Evolutionary conservation across 30 jellyfish, hydroid and myxozoan species (phyloP), one percentile per base, ranked within the genome.

Genomic region (Aurelia sp.): DNA sequence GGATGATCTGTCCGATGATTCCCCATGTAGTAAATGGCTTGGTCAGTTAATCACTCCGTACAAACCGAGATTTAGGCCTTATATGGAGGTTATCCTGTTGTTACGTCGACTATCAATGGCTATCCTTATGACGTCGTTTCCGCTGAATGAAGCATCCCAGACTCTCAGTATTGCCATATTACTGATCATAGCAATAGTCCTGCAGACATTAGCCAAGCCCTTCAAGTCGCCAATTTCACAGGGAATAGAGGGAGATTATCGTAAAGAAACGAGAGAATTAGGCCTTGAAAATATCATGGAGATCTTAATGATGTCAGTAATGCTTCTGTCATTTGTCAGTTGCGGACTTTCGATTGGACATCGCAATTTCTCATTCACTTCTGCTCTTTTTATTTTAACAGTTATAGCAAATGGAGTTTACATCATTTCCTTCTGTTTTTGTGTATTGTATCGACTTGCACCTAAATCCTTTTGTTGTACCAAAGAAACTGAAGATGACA

Each of bases 211-310:
- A 0, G 85, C 85, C 21, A 82, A 41, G 35, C 91, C 91, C n/a
- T 82, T 68, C 61, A 33, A 19, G 8, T 23, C 20, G 16, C 89
- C 71, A 22, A 16, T 68, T 16, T 47, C 15, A 57, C 33, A 18
- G 18, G 27, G 51, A 12, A 22, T 3, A 11, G 51, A 40, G 51
- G 55, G 55, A 44, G 41, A 17, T 41, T 22, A 47, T 27, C 37
- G 9, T 6, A 72, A 53, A 11, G 50, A 17, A 20, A 12, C 67
- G 61, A 35, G 27, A 22, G 55, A 21, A 37, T 7, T 60, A 13
- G 91, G 85, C 50, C 83, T 82, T 13, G 91, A 82, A 51, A 82
- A 82, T 48, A 51, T 31, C 12, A 44, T 82, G 10, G 91, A 82
- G 18, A 66, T 82, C 3, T 70, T 60, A 84, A 82, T 71, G 85